Percentiles rank a stretch among this genome's conserved stretches.
Evolutionary conservation across 2,888 invertebrate genomes (phyloP).

Genomic region (Cenopis cana): DNA sequence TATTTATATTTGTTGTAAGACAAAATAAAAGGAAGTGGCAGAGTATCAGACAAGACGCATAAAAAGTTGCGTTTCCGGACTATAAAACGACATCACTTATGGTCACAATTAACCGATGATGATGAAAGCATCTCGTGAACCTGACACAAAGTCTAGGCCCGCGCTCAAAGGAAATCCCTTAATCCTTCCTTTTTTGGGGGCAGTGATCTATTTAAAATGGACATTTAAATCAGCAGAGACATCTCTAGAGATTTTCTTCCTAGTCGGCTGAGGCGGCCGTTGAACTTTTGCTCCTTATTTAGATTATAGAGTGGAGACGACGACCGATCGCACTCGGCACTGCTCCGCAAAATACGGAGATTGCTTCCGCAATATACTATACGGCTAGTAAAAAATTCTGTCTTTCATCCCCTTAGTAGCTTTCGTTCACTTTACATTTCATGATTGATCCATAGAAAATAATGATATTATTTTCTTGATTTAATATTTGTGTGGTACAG

Average conservation of each 20-base stretch:
- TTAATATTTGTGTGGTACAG: neutral
- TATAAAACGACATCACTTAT: constrained; percentile 23
- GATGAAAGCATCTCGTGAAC: constrained; percentile 1
- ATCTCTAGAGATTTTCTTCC: constrained; percentile 69
- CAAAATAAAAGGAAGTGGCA: constrained; percentile 31
- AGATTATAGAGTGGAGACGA: constrained; percentile 82
- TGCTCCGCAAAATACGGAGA: constrained; percentile 75
- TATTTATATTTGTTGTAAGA: constrained; percentile 28
- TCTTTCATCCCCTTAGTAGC: constrained; percentile 47
- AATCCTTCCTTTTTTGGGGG: constrained; percentile 36
- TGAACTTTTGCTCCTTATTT: constrained; percentile 85
- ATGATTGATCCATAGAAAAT: neutral
- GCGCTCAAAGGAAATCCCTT: constrained; percentile 17
- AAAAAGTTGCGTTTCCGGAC: constrained; percentile 36
- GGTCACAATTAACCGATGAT: neutral
- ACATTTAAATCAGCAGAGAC: constrained; percentile 53
- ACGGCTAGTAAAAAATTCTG: constrained; percentile 58
- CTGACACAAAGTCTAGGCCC: constrained; percentile 8
- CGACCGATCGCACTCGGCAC: constrained; percentile 70
- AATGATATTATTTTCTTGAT: neutral
- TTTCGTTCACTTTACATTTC: constrained; percentile 21
- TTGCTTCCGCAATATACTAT: constrained; percentile 76
- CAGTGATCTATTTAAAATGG: constrained; percentile 39
- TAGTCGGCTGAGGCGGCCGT: constrained; percentile 72
- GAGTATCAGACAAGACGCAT: constrained; percentile 25